A percentile compares a stretch with the other conserved stretches of the same genome.
phyloP scores from a whole-genome alignment of 2,888 invertebrate genomes.

The Ephialtes manifestator region DNA sequence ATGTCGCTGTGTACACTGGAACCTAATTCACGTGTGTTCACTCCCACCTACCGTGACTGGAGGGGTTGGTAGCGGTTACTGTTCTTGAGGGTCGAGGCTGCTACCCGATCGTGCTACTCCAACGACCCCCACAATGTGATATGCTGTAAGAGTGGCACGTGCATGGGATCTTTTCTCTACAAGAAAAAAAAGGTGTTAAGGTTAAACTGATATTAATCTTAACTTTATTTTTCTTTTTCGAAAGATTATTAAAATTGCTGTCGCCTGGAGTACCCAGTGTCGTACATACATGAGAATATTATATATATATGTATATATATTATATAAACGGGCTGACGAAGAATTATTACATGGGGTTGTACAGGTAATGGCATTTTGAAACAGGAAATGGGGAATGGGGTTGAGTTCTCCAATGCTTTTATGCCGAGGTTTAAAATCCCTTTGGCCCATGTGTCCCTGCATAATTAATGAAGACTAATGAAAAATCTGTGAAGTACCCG shows the following conservation, averaged over 20 bases:
- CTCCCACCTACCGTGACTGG: constrained; percentile 16
- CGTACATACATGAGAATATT: no score
- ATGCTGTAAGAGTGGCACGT: not conserved
- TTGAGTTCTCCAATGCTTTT: no score
- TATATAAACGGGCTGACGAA: not conserved
- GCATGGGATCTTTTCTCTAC: not conserved
- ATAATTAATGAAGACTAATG: no score
- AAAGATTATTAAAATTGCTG: not conserved
- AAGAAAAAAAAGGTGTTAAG: constrained; percentile 5
- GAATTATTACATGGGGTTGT: not conserved
- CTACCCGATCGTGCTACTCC: constrained; percentile 12
- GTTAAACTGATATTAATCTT: not conserved
- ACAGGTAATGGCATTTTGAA: not conserved
- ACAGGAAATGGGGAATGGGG: no score
- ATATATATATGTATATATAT: no score
- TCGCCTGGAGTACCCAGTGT: not conserved
- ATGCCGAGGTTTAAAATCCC: not conserved
- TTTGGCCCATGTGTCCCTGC: not conserved
- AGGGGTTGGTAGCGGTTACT: constrained; percentile 18
- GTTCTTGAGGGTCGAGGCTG: constrained; percentile 39
- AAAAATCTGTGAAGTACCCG: no score
- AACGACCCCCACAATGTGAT: not conserved
- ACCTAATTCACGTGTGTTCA: constrained; percentile 55
- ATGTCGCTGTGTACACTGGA: constrained; percentile 22
- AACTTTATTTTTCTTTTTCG: not conserved